Conservation (phyloP, 2,113 vertebrate genomes). For the Sebastes fasciatus region DNA sequence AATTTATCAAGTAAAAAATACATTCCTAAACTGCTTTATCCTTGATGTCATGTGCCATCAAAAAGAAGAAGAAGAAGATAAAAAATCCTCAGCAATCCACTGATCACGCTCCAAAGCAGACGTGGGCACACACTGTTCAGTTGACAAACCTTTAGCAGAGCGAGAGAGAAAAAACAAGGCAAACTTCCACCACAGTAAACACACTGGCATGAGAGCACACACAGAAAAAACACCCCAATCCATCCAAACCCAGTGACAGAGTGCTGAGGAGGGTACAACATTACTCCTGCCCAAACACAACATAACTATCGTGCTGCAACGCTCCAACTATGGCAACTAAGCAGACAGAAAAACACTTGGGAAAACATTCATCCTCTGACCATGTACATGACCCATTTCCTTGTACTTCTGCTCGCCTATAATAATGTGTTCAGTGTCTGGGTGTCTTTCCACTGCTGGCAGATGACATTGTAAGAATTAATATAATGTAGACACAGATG, state of each 20-base stretch:
- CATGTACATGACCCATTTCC: conserved; percentile 10
- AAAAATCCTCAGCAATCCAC: background rate
- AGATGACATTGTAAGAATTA: conserved; percentile 17
- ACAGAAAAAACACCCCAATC: background rate
- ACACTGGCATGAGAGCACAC: conserved; percentile 10
- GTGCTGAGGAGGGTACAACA: conserved; percentile 13
- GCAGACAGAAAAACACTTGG: background rate
- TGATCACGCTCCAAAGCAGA: conserved; percentile 9
- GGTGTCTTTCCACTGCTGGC: conserved; percentile 11
- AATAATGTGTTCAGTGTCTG: background rate
- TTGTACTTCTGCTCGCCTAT: background rate
- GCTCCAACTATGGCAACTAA: background rate
- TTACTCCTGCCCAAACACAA: conserved; percentile 32
- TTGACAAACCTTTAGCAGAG: conserved; percentile 33
- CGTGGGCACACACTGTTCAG: conserved; percentile 3
- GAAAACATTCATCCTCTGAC: conserved; percentile 31
- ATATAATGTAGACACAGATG: background rate
- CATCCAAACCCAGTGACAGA: conserved; percentile 31
- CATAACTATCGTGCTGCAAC: conserved; percentile 13
- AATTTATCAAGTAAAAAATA: background rate
- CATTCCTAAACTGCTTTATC: background rate
- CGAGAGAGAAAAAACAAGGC: background rate
- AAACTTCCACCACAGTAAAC: conserved; percentile 35
- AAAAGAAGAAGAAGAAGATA: background rate
- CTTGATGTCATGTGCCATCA: background rate